A percentile compares a stretch with the other conserved stretches of the same genome.
Evolutionary conservation across 2,888 invertebrate genomes (phyloP).

Genomic region (Polydrusus cervinus): DNA sequence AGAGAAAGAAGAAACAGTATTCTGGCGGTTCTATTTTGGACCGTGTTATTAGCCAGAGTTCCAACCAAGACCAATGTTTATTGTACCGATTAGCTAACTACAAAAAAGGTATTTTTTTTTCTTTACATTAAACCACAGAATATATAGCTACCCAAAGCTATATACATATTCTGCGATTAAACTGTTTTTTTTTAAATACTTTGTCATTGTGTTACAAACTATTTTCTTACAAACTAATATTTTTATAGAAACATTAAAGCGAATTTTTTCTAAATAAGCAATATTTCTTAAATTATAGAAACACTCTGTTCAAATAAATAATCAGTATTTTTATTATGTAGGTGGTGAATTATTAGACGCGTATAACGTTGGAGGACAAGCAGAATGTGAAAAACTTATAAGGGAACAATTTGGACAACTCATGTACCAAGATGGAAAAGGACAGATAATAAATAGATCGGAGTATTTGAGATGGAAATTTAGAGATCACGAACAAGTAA

Average conservation of each 20-base stretch:
- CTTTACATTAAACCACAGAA: too few relatives aligned
- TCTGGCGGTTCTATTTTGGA: conserved; percentile 88
- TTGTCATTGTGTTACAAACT: too few relatives aligned
- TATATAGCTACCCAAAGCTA: too few relatives aligned
- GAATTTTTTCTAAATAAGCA: too few relatives aligned
- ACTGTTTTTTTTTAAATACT: too few relatives aligned
- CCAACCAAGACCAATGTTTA: conserved; percentile 89
- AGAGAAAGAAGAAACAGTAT: conserved; percentile 69
- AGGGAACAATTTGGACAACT: conserved; percentile 90
- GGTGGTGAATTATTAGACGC: conserved; percentile 92
- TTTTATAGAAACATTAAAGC: conserved; percentile 33
- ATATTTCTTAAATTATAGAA: too few relatives aligned
- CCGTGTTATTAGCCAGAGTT: conserved; percentile 91
- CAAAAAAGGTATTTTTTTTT: conserved; percentile 90
- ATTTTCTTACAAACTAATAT: conserved; percentile 27
- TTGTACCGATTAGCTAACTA: conserved; percentile 92
- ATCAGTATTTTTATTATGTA: too few relatives aligned
- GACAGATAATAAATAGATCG: conserved; percentile 88
- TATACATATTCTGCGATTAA: too few relatives aligned
- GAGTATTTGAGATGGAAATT: conserved; percentile 94
- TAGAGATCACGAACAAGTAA: conserved; percentile 82
- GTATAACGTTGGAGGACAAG: conserved; percentile 87
- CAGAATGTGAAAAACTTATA: conserved; percentile 88
- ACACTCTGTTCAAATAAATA: too few relatives aligned
- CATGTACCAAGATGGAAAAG: conserved; percentile 91